Percentiles rank a stretch among this genome's conserved stretches.
Evolutionary conservation across 2,888 invertebrate genomes (phyloP).

Genomic region (Hirudinaria manillensis): DNA sequence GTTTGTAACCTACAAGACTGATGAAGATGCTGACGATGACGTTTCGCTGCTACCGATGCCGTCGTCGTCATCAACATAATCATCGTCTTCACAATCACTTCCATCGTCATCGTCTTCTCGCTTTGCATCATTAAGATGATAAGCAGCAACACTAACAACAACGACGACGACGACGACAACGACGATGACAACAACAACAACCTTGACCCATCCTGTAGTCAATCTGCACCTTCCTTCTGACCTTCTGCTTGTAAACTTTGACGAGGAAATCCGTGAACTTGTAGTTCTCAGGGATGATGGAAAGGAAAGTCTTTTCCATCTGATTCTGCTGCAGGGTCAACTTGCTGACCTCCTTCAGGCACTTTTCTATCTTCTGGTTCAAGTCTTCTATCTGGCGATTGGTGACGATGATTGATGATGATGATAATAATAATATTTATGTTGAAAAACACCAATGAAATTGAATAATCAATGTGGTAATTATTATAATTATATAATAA

Average conservation of each 20-base stretch:
- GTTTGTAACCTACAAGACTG: too few relatives aligned
- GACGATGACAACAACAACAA: background rate
- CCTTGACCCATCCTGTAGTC: background rate
- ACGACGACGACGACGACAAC: background rate
- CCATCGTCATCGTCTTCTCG: conserved; percentile 25
- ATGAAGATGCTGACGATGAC: background rate
- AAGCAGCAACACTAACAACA: background rate
- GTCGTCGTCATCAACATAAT: conserved; percentile 23
- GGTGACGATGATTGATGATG: background rate
- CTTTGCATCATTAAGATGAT: background rate
- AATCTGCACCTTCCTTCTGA: conserved; percentile 3
- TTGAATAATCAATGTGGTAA: background rate
- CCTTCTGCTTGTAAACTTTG: conserved; percentile 29
- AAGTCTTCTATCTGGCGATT: conserved; percentile 21
- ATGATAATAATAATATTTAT: background rate
- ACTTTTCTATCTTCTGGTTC: conserved; percentile 9
- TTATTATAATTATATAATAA: background rate
- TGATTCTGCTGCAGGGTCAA: background rate
- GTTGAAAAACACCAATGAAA: background rate
- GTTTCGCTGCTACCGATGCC: background rate
- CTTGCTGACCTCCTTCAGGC: conserved; percentile 16
- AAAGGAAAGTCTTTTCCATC: conserved; percentile 14
- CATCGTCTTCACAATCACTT: conserved; percentile 22
- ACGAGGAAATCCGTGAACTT: conserved; percentile 28
- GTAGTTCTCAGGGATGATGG: conserved; percentile 24